phyloP scores from a whole-genome alignment of 2,113 vertebrate species.

The Colius striatus region DNA sequence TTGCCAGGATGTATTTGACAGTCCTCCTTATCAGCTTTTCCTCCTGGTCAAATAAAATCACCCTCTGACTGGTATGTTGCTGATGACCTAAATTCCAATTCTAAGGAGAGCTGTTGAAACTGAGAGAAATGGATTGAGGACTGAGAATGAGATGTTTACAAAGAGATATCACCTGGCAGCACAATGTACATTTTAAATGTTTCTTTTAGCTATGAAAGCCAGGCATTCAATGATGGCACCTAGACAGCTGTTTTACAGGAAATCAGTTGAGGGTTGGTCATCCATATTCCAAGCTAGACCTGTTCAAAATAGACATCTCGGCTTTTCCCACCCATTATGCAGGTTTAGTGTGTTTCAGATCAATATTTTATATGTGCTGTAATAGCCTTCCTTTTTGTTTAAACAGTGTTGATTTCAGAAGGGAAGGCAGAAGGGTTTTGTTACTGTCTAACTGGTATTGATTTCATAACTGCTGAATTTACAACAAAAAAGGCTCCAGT shows the following conservation, averaged over 20 bases:
- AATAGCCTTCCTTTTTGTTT: conserved; percentile 26
- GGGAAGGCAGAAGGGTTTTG: conserved; percentile 18
- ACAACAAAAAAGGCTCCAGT: conserved; percentile 12
- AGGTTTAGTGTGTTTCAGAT: conserved; percentile 29
- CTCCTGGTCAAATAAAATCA: conserved; percentile 41
- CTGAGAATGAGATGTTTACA: not conserved
- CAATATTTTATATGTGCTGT: conserved; percentile 46
- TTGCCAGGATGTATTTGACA: not conserved
- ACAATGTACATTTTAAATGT: not conserved
- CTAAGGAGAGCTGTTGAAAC: not conserved
- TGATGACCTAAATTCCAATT: conserved; percentile 31
- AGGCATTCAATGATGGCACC: not conserved
- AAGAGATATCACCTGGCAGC: not conserved
- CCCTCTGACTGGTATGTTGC: not conserved
- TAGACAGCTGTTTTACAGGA: not conserved
- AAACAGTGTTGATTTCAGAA: conserved; percentile 19
- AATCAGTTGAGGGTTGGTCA: not conserved
- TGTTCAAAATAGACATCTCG: conserved; percentile 33
- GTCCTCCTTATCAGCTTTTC: not conserved
- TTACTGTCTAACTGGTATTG: conserved; percentile 55
- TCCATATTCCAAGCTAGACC: not conserved
- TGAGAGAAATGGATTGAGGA: not conserved
- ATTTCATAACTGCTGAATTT: conserved; percentile 56
- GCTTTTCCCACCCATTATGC: not conserved
- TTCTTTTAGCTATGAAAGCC: not conserved